Evolutionary conservation across 1,140 invertebrate species (phyloP).

Genomic region (Pomacea maculata): DNA sequence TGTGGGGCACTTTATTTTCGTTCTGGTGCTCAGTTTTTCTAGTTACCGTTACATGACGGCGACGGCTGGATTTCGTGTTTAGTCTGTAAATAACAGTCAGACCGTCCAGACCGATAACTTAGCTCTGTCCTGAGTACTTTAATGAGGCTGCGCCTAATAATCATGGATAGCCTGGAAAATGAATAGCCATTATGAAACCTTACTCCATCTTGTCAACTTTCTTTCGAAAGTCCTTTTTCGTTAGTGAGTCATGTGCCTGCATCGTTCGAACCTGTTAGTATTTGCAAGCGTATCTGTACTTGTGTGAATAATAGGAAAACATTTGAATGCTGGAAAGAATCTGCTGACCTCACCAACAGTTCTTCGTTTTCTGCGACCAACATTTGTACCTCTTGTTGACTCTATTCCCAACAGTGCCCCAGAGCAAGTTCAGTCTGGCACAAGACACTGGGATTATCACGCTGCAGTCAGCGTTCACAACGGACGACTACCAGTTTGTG

Average conservation of each 20-base stretch:
- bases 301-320: neutral
- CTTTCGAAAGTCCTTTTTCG: too few species aligned
- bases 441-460: constrained; percentile 47
- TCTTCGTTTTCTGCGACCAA: constrained; percentile 28
- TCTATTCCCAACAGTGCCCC: constrained; percentile 9
- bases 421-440: constrained; percentile 45
- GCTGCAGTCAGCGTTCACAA: constrained; percentile 34
- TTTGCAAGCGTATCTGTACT: neutral
- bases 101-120: too few species aligned
- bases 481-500: constrained; percentile 36
- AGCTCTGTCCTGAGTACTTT: too few species aligned
- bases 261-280: neutral
- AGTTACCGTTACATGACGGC: neutral
- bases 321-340: constrained; percentile 17
- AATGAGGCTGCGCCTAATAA: too few species aligned
- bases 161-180: too few species aligned
- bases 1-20: neutral
- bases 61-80: too few species aligned
- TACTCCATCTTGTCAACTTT: too few species aligned
- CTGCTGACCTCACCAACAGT: constrained; percentile 38
- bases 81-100: too few species aligned
- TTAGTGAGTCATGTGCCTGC: neutral
- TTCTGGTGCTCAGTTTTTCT: neutral
- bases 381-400: constrained; percentile 33
- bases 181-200: too few species aligned